Conservation (phyloP, 2,888 invertebrate genomes). For the Acanthosepion esculentum region DNA sequence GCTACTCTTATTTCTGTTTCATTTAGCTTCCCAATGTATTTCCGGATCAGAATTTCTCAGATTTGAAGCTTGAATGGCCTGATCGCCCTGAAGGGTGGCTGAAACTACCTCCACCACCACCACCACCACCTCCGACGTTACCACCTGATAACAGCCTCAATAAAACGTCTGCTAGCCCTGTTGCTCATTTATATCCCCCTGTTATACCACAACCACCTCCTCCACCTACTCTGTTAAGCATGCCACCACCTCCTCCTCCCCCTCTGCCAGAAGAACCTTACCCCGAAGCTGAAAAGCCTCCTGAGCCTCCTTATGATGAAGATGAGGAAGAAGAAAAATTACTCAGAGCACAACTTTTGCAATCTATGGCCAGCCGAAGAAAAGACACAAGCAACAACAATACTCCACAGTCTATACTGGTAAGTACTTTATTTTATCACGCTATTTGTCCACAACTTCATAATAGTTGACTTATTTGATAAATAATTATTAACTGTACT, state of each 20-base stretch:
- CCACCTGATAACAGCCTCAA: background rate
- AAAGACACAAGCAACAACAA: conserved; percentile 53
- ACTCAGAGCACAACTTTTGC: conserved; percentile 63
- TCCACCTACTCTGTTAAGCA: conserved; percentile 56
- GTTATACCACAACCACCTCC: conserved; percentile 49
- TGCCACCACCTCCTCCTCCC: conserved; percentile 59
- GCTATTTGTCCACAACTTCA: too few species aligned
- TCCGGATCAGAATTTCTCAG: background rate
- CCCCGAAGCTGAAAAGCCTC: conserved; percentile 48
- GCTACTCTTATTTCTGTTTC: background rate
- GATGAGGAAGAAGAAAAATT: conserved; percentile 61
- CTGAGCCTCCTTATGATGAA: conserved; percentile 76
- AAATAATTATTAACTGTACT: too few species aligned
- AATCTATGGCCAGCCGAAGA: conserved; percentile 59
- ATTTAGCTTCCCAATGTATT: background rate
- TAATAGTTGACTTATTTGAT: too few species aligned
- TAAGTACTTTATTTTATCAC: background rate
- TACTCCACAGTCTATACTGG: background rate
- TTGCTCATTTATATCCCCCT: background rate
- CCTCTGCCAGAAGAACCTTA: conserved; percentile 55
- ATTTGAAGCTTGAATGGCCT: background rate
- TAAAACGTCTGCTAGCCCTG: background rate
- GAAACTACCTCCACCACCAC: conserved; percentile 25
- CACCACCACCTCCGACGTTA: conserved; percentile 38
- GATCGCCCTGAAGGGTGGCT: background rate